These are phyloP conservation scores for Lineus longissimus DNA, from an alignment of 1,140 invertebrate genomes.

Conservation along the genomic window DNA sequence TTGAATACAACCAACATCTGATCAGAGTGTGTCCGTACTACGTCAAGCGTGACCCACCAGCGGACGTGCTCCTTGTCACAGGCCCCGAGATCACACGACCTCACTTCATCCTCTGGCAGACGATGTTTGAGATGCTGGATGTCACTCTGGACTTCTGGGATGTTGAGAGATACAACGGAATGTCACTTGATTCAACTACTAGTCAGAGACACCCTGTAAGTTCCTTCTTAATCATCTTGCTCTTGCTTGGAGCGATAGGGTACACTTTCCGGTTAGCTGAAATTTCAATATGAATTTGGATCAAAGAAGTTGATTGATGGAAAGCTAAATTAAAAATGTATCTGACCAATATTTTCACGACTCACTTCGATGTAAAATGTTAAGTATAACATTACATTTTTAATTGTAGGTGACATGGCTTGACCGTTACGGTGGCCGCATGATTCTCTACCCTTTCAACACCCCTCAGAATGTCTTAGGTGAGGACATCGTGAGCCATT, in stretches of 20 bases:
- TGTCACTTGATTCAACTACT: not conserved
- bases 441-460: not conserved
- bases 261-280: too few species aligned
- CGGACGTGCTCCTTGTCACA: not conserved
- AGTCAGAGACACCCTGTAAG: not conserved
- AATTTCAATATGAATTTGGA: too few species aligned
- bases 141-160: conserved; percentile 4
- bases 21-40: conserved; percentile 2
- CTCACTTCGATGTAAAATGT: too few species aligned
- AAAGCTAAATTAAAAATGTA: too few species aligned
- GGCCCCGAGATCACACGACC: not conserved
- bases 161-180: not conserved
- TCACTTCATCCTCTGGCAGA: conserved; percentile 5
- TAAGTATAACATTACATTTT: too few species aligned
- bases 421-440: not conserved
- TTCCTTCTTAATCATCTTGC: too few species aligned
- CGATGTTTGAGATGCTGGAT: not conserved
- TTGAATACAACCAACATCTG: not conserved
- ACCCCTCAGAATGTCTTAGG: not conserved
- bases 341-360: too few species aligned
- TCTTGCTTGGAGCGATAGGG: too few species aligned
- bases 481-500: not conserved
- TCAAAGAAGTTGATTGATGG: too few species aligned
- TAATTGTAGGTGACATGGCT: not conserved
- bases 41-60: not conserved